These are phyloP conservation scores for Coturnix japonica DNA, from an alignment of 2,113 vertebrate species.

Conservation along the genomic window DNA sequence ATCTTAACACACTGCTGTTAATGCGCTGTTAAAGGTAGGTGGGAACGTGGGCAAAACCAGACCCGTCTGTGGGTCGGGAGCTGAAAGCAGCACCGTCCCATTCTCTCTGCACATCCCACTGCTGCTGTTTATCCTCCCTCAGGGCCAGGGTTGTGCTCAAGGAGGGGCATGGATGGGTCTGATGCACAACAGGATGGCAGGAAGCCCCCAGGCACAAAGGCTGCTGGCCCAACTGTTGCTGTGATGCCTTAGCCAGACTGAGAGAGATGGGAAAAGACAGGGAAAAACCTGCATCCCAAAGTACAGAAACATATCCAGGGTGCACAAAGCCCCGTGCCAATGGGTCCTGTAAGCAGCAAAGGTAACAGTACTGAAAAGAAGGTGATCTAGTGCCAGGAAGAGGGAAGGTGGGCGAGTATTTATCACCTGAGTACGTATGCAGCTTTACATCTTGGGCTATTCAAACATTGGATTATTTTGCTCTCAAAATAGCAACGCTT, in stretches of 20 bases:
- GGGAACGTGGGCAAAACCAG: not conserved
- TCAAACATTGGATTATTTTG: not conserved
- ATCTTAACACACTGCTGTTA: fast-evolving
- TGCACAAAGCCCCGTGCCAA: fast-evolving
- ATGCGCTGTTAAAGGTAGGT: fast-evolving
- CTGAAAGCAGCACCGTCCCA: fast-evolving
- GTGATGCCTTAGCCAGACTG: fast-evolving
- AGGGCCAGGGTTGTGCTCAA: not conserved
- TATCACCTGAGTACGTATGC: not conserved
- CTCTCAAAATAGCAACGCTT: not conserved
- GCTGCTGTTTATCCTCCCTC: not conserved
- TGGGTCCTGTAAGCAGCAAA: not conserved
- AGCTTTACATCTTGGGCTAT: not conserved
- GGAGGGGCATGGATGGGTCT: fast-evolving
- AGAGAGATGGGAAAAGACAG: not conserved
- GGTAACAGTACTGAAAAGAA: fast-evolving
- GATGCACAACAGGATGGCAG: not conserved
- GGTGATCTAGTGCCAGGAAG: fast-evolving
- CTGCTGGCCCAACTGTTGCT: not conserved
- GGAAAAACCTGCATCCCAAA: not conserved
- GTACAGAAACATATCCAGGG: fast-evolving
- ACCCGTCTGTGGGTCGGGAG: fast-evolving
- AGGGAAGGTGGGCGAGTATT: not conserved
- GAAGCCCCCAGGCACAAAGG: not conserved
- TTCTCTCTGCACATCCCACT: fast-evolving